These are phyloP conservation scores for Brachyhypopomus gauderio DNA, from an alignment of 2,113 vertebrate genomes.

Conservation along the genomic window DNA sequence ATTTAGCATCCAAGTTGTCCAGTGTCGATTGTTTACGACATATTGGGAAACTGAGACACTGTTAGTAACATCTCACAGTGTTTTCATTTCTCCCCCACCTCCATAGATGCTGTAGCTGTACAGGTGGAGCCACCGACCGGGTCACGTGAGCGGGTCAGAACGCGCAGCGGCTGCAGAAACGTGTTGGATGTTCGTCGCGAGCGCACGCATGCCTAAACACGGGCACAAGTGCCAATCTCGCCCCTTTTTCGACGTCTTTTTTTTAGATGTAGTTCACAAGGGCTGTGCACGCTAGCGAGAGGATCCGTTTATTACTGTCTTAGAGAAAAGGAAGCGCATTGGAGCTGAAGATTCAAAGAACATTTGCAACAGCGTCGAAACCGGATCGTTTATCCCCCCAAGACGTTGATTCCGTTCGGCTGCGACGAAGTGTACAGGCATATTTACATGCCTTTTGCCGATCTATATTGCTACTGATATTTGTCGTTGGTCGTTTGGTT, in stretches of 20 bases:
- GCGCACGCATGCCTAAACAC: conserved; percentile 3
- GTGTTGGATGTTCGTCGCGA: conserved; percentile 53
- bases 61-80: too few relatives aligned
- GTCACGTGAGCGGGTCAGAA: conserved; percentile 78
- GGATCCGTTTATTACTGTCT: conserved; percentile 48
- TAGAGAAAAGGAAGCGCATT: background rate
- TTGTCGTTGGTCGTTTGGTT: background rate
- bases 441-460: too few relatives aligned
- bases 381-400: too few relatives aligned
- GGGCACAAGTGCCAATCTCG: background rate
- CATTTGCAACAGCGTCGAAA: conserved; percentile 9
- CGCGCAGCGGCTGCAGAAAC: conserved; percentile 70
- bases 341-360: background rate
- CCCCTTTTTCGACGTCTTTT: background rate
- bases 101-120: conserved; percentile 76
- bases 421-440: too few relatives aligned
- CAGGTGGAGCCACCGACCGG: conserved; percentile 67
- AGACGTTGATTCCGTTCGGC: background rate
- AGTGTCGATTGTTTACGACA: too few relatives aligned
- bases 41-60: too few relatives aligned
- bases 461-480: too few relatives aligned
- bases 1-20: too few relatives aligned
- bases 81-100: conserved; percentile 44
- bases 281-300: background rate
- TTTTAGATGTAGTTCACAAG: background rate